phyloP scores from a whole-genome alignment of 2,888 invertebrate species.

The Eupithecia centaureata region DNA sequence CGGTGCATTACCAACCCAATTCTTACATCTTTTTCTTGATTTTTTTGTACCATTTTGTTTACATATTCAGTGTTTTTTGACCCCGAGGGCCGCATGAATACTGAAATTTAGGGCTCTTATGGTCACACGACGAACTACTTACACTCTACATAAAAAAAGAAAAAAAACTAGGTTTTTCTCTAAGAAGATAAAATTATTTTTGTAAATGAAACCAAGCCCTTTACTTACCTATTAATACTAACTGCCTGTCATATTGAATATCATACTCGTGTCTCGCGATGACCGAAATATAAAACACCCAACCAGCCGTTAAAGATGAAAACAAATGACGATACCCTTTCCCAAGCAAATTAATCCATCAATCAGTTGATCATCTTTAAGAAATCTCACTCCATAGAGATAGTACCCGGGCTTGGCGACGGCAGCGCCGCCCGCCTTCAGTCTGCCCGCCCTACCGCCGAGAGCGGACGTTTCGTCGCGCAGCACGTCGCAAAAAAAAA shows the following conservation, averaged over 20 bases:
- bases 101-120: no score
- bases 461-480: constrained; percentile 35
- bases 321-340: constrained; percentile 7
- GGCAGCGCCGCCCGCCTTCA: constrained; percentile 43
- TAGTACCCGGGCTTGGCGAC: constrained; percentile 31
- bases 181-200: no score
- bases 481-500: constrained; percentile 30
- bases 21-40: no score
- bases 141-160: no score
- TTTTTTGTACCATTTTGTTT: no score
- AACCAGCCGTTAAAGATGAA: background rate
- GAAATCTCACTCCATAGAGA: constrained; percentile 22
- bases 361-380: constrained; percentile 27
- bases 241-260: background rate
- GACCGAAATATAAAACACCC: background rate
- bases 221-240: no score
- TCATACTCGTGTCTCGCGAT: background rate
- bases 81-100: no score
- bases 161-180: no score
- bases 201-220: no score
- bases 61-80: no score
- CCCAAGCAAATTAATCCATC: constrained; percentile 20
- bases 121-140: no score
- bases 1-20: background rate
- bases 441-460: constrained; percentile 39